Evolutionary conservation across 2,797 vertebrate species (phyloP).

Genomic region (Hapalemur alaotrensis): DNA sequence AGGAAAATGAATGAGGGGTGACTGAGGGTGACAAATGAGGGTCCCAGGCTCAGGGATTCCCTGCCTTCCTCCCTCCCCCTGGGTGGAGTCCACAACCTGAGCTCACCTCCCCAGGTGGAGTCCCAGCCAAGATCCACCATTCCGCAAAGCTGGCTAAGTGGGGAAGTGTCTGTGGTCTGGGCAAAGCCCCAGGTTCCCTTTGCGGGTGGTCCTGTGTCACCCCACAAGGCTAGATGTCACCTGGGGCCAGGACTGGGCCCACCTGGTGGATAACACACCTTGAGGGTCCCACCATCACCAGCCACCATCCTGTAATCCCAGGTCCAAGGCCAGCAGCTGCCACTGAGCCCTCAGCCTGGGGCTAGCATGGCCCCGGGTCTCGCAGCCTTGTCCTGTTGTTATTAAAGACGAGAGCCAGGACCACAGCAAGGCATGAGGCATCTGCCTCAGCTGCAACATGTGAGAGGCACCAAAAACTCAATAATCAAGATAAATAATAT

Average conservation of each 20-base stretch:
- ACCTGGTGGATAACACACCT: background rate
- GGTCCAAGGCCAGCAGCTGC: background rate
- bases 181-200: background rate
- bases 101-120: background rate
- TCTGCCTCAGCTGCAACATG: background rate
- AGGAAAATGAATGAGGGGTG: background rate
- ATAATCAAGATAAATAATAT: background rate
- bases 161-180: rapidly evolving
- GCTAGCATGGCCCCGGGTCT: background rate
- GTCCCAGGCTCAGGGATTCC: background rate
- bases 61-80: background rate
- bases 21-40: too few species aligned
- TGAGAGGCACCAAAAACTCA: background rate
- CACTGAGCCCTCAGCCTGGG: background rate
- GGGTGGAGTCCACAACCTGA: background rate
- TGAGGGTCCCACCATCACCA: background rate
- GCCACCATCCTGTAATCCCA: background rate
- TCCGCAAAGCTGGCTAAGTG: background rate
- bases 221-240: background rate
- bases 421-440: rapidly evolving
- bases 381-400: rapidly evolving
- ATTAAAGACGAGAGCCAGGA: background rate
- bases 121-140: background rate
- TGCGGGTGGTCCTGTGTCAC: too few species aligned
- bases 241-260: background rate